Conservation (phyloP, 1,140 invertebrate species). For the Carposina sasakii region DNA sequence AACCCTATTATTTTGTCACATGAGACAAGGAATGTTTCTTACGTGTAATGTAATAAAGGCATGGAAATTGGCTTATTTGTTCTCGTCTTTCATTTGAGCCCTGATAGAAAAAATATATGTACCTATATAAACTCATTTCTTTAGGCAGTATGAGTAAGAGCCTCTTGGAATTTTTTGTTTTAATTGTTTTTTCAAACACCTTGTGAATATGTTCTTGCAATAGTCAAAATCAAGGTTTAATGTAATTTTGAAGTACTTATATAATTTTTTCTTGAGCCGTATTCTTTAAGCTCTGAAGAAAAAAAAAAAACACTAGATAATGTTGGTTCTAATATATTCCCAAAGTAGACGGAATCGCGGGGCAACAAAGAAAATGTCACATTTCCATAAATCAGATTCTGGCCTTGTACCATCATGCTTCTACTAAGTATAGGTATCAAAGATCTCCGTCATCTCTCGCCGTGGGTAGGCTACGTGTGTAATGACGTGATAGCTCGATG, state of each 20-base stretch:
- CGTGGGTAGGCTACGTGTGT: slow-evolving; percentile 49
- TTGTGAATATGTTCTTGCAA: too few relatives aligned
- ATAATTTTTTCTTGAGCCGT: not conserved
- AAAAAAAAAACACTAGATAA: not conserved
- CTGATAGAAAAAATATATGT: too few relatives aligned
- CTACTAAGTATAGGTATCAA: slow-evolving; percentile 7
- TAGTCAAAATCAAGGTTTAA: not conserved
- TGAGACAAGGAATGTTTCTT: too few relatives aligned
- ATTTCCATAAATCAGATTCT: not conserved
- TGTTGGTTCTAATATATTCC: not conserved
- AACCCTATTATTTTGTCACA: too few relatives aligned
- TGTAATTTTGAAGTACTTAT: not conserved
- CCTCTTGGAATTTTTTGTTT: too few relatives aligned
- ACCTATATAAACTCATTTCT: too few relatives aligned
- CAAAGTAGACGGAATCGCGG: not conserved
- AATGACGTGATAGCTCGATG: slow-evolving; percentile 49
- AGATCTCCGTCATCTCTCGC: slow-evolving; percentile 41
- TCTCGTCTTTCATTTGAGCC: too few relatives aligned
- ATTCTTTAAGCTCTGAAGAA: not conserved
- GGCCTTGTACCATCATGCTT: not conserved
- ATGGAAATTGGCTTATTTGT: too few relatives aligned
- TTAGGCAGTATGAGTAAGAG: too few relatives aligned
- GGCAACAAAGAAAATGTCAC: not conserved
- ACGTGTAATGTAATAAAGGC: too few relatives aligned
- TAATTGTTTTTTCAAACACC: too few relatives aligned